Evolutionary conservation across 2,797 vertebrate genomes (phyloP), one percentile per base, ranked within the genome.

Genomic region (Sebastes glaucus): DNA sequence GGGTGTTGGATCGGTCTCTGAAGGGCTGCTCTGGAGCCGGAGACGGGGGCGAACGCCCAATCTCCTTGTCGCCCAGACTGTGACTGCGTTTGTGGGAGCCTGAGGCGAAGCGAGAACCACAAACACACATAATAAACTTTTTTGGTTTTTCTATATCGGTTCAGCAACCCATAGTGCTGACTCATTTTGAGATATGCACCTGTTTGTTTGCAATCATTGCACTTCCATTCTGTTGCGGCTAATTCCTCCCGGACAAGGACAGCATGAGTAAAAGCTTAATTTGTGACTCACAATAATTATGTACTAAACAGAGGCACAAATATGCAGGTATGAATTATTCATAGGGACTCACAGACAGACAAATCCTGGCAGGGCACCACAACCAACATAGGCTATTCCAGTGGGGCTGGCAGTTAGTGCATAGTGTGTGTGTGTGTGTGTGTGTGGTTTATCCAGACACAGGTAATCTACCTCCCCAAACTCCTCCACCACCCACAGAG

Each of bases 41-140:
- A 64, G 97, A 94, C 0, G 97, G 96, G 1, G 97, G 96, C 11
- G 96, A 96, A 25, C 95, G 97, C 13, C 93, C 96, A 2, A 99
- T 97, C 93, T 99, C 98, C 90, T 97, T 97, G 92, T 99, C 98
- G 0, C 98, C 99, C 60, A 99, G 95, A 92, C 99, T 99, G 91
- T 98, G 95, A 75, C 98, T 99, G 87, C 98, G 97, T 92, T 99
- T 99, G 89, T 99, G 99, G 77, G 97, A 99, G 62, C 98, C 99
- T 99, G 81, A 57, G 30, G 42, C 11, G 4, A 63, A 42, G 25
- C 9, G 0, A 81, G 11, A 60, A 16, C 5, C 62, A 46, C 33
- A 73, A 65, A 78, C 28, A 74, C 25, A 59, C 16, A 3, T 27
- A 87, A 38, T 23, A 87, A 32, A 46, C 20, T 23, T 27, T n/a